phyloP scores from a whole-genome alignment of 2,888 invertebrate species.

The Epiblema foenella region DNA sequence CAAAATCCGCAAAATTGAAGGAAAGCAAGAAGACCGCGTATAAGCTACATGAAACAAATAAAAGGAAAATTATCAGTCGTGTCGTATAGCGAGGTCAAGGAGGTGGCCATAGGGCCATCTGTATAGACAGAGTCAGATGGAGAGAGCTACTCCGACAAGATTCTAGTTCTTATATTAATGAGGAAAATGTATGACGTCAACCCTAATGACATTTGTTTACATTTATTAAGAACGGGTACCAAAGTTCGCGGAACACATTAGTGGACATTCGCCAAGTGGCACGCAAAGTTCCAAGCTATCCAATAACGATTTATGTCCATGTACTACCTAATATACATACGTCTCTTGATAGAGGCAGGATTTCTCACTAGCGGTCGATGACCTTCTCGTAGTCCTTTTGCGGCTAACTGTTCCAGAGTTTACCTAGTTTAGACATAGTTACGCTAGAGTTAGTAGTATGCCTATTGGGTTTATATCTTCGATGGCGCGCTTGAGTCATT shows the following conservation, averaged over 20 bases:
- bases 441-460: too few relatives aligned
- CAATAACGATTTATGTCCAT: conserved; percentile 8
- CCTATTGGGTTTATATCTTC: neutral
- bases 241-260: conserved; percentile 13
- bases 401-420: conserved; percentile 20
- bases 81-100: too few relatives aligned
- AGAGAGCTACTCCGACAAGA: too few relatives aligned
- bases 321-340: conserved; percentile 1
- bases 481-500: neutral
- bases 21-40: too few relatives aligned
- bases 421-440: conserved; percentile 17
- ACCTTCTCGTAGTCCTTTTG: conserved; percentile 22
- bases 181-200: too few relatives aligned
- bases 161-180: too few relatives aligned
- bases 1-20: too few relatives aligned
- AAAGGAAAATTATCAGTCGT: too few relatives aligned
- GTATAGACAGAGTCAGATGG: too few relatives aligned
- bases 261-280: conserved; percentile 15
- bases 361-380: neutral
- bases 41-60: too few relatives aligned
- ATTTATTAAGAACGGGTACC: neutral
- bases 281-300: neutral
- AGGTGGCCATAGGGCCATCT: too few relatives aligned
- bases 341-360: neutral
- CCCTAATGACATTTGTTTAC: neutral